These are phyloP conservation scores for Ophion slaviceki DNA, from an alignment of 2,888 invertebrate species.

Conservation along the genomic window DNA sequence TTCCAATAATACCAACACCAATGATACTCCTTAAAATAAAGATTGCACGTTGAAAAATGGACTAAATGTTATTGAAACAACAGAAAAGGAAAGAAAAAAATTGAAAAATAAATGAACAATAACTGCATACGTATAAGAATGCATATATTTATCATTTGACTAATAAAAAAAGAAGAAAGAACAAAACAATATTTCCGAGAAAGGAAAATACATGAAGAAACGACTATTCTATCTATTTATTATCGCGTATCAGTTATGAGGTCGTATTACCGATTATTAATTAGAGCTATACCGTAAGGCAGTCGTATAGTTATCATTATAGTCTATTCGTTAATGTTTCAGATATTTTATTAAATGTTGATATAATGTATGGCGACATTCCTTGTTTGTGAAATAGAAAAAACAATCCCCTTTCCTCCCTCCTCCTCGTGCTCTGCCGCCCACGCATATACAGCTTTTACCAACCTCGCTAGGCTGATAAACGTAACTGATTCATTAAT, in stretches of 20 bases:
- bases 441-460: slow-evolving; percentile 74
- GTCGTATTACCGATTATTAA: slow-evolving; percentile 74
- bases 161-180: slow-evolving; percentile 35
- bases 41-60: slow-evolving; percentile 60
- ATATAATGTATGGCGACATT: slow-evolving; percentile 82
- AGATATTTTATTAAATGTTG: slow-evolving; percentile 83
- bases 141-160: slow-evolving; percentile 70
- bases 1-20: slow-evolving; percentile 80
- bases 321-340: slow-evolving; percentile 83
- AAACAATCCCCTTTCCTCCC: neutral
- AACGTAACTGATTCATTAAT: slow-evolving; percentile 69
- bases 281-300: slow-evolving; percentile 77
- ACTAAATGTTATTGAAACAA: slow-evolving; percentile 68
- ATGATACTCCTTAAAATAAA: slow-evolving; percentile 71
- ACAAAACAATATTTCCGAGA: slow-evolving; percentile 27
- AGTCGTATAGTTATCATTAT: slow-evolving; percentile 80
- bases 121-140: slow-evolving; percentile 68
- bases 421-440: slow-evolving; percentile 36
- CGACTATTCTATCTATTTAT: slow-evolving; percentile 61
- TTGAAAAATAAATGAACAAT: slow-evolving; percentile 53
- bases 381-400: slow-evolving; percentile 77
- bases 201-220: slow-evolving; percentile 60
- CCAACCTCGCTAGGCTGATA: slow-evolving; percentile 71
- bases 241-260: slow-evolving; percentile 72
- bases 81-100: slow-evolving; percentile 3